Base-by-base conservation (phyloP, 2,888 invertebrate genomes). In the Biston stratarius region DNA sequence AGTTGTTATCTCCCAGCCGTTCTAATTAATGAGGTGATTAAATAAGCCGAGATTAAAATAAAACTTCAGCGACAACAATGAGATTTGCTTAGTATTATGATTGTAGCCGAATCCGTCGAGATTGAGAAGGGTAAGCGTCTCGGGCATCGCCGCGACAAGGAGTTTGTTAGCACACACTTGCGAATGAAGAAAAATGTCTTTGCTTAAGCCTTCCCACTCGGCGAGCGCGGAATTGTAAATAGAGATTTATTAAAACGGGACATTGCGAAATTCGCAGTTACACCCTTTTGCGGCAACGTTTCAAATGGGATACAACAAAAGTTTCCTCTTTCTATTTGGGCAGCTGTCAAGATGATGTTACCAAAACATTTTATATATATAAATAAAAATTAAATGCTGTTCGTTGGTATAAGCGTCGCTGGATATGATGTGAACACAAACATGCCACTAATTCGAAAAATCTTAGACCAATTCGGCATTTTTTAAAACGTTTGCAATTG, bases 101-200 rank as follows among this genome's bases (percentile, higher is more conserved):
- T 84, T 84, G 82, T 84, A 84, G 83, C 83, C 83, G 84, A 86
- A 87, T 84, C 83, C 83, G 66, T 73, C 68, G 74, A 85, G 84
- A 88, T 87, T 88, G 87, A 85, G 87, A 83, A 84, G 83, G 85
- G 86, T 84, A 86, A 80, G 79, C 82, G 84, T 86, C 83, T 85
- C 83, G 79, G 70, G 78, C 84, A 82, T 78, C 77, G 79, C 72
- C 79, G 73, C 83, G 81, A 81, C 86, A 83, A 74, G 79, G 83
- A 87, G 84, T 90, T 91, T 90, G 90, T 91, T 89, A 90, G 88
- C 89, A 85, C 89, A 89, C 84, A 89, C 87, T 86, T 82, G 86
- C 82, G 91, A 92, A 93, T 93, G 92, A 92, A 92, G 92, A 93
- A 92, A 92, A 92, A 93, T 93, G 92, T 91, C 88, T 88, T 83